These are phyloP conservation scores for Athetis lepigone DNA, from an alignment of 2,888 invertebrate species.

Conservation along the genomic window DNA sequence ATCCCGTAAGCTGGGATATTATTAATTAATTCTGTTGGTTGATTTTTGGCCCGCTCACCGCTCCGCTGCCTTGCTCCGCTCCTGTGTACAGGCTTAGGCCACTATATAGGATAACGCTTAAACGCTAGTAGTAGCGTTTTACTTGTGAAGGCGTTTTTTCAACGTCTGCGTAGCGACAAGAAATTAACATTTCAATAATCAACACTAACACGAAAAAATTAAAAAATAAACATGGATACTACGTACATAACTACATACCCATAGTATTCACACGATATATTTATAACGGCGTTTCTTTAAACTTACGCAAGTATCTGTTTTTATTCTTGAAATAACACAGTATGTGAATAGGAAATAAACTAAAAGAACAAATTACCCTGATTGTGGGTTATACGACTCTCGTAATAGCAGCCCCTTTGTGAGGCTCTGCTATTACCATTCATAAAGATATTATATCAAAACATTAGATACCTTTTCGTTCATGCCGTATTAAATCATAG, in stretches of 20 bases:
- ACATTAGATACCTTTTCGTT: slow-evolving; percentile 1
- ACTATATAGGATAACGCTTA: too few species aligned
- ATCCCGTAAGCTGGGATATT: too few species aligned
- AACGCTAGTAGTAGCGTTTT: too few species aligned
- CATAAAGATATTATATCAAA: slow-evolving; percentile 37
- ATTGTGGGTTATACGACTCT: slow-evolving; percentile 27
- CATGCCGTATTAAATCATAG: slow-evolving; percentile 5
- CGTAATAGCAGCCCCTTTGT: slow-evolving; percentile 11
- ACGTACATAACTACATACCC: too few species aligned
- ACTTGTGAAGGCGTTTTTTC: too few species aligned
- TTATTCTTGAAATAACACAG: not conserved
- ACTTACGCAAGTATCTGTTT: not conserved
- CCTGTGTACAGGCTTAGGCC: too few species aligned
- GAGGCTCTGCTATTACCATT: slow-evolving; percentile 14
- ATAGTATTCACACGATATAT: not conserved
- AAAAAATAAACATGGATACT: not conserved
- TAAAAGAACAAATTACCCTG: slow-evolving; percentile 3
- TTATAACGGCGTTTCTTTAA: not conserved
- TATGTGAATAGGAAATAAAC: not conserved
- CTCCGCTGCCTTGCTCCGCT: too few species aligned
- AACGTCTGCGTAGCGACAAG: too few species aligned
- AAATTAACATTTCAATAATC: too few species aligned
- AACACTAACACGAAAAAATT: not conserved
- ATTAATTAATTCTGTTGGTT: too few species aligned
- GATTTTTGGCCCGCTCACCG: too few species aligned